Base-by-base conservation (phyloP, 2,113 vertebrate species). In the Apteryx owenii region DNA sequence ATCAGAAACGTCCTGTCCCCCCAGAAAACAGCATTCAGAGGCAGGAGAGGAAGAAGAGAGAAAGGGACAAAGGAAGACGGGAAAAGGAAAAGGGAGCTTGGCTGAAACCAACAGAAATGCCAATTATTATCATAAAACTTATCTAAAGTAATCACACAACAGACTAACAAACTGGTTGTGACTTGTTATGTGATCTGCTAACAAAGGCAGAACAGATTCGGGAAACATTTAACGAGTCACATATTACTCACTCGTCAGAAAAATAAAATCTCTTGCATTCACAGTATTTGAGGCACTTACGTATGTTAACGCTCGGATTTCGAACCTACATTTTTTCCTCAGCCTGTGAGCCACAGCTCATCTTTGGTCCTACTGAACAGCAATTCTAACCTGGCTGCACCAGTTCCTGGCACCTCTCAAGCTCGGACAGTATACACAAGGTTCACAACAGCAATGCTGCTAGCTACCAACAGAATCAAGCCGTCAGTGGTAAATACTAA, bases 361-460 rank as follows among this genome's bases (percentile, higher is more conserved):
- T 4, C 73, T 51, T 58, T 33, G 66, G 28, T 25, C 53, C 46
- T 75, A 71, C 6, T 1, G 1, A 85, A 26, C 46, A 89, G 65
- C 50, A 91, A 22, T 2, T 76, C n/a, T 3, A 38, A 8, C 51
- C 12, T 1, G 1, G 69, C 48, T 75, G 18, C 6, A 42, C 5
- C 20, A 36, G 36, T 3, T 19, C 23, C 53, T 31, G 13, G 26
- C 44, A 50, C 8, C 46, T 38, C 61, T 22, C 23, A 42, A 38
- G 50, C 54, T 66, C 6, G 0, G 31, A 48, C 0, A 64, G 28
- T 1, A 2, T 0, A 10, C 3, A 18, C 2, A 18, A 9, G 36
- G 38, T 56, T 82, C 64, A 62, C 36, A 50, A 89, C 23, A 75
- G 23, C 33, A 66, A n/a, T 1, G 22, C 25, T 38, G 69, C 60